Evolutionary conservation across 2,888 invertebrate species (phyloP).

Genomic region (Nemotelus pantherinus): DNA sequence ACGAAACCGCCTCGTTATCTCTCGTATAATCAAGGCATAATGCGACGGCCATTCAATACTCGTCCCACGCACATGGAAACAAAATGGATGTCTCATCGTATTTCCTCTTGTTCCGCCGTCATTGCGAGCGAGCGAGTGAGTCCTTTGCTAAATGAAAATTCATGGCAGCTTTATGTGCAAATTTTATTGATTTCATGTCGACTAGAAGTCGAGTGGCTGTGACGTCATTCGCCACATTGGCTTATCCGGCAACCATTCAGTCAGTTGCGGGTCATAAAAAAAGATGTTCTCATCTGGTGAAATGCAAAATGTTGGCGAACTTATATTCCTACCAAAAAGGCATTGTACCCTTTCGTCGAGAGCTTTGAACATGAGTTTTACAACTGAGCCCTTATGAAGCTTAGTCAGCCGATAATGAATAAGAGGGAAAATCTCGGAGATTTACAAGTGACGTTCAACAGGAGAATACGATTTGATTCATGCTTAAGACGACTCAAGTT

Average conservation of each 20-base stretch:
- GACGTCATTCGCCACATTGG: not conserved
- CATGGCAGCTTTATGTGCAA: slow-evolving; percentile 13
- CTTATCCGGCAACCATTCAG: not conserved
- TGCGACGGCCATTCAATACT: too few species aligned
- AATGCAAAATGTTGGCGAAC: too few species aligned
- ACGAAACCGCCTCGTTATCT: too few species aligned
- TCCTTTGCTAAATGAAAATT: slow-evolving; percentile 20
- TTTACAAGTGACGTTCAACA: slow-evolving; percentile 28
- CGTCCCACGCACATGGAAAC: not conserved
- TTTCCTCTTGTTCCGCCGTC: not conserved
- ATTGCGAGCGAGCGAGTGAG: not conserved
- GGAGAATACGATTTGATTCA: not conserved
- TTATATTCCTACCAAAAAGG: too few species aligned
- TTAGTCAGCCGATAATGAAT: slow-evolving; percentile 27
- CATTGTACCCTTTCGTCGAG: too few species aligned
- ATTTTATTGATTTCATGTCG: slow-evolving; percentile 40
- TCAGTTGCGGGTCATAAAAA: not conserved
- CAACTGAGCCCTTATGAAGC: not conserved
- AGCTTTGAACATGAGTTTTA: not conserved
- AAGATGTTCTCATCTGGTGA: not conserved
- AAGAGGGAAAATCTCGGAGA: slow-evolving; percentile 15
- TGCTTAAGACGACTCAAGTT: too few species aligned
- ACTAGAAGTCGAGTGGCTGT: slow-evolving; percentile 23
- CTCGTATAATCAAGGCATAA: too few species aligned
- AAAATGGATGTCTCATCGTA: not conserved